Conservation (phyloP, 37 sponge, comb jelly and placozoan genomes). For the Lycopodina hypogea region DNA sequence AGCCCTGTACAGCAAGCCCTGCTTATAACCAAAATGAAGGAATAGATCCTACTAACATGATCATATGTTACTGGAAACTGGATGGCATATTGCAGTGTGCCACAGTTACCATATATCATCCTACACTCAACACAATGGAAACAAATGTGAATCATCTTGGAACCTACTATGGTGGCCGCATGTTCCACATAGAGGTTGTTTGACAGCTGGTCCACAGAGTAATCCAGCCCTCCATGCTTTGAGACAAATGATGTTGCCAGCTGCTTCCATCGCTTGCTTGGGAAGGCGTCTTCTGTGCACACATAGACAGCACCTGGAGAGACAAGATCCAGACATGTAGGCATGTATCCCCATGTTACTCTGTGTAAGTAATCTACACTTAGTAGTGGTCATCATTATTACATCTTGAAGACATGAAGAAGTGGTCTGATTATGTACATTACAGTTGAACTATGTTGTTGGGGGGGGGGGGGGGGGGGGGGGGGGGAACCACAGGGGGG, state of each 20-base stretch:
- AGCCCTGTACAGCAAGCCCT: no score
- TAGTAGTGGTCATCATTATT: neutral
- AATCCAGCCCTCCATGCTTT: conserved; percentile 12
- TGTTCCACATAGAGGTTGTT: conserved; percentile 65
- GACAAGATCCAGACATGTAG: neutral
- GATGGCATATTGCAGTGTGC: no score
- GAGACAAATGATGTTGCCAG: conserved; percentile 43
- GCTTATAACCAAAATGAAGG: no score
- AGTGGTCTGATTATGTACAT: neutral
- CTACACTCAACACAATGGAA: no score
- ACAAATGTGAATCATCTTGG: no score
- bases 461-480: neutral
- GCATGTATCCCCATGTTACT: neutral
- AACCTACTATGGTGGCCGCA: conserved; percentile 55
- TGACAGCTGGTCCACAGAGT: conserved; percentile 30
- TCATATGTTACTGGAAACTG: no score
- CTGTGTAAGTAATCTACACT: neutral
- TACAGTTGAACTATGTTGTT: no score
- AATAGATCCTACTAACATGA: no score
- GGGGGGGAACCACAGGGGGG: no score
- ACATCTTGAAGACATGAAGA: neutral
- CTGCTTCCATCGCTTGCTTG: conserved; percentile 73
- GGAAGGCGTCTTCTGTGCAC: conserved; percentile 89
- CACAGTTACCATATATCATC: no score
- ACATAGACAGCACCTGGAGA: conserved; percentile 75